Base-by-base conservation (phyloP, 1,140 invertebrate species). In the Phthorimaea operculella region DNA sequence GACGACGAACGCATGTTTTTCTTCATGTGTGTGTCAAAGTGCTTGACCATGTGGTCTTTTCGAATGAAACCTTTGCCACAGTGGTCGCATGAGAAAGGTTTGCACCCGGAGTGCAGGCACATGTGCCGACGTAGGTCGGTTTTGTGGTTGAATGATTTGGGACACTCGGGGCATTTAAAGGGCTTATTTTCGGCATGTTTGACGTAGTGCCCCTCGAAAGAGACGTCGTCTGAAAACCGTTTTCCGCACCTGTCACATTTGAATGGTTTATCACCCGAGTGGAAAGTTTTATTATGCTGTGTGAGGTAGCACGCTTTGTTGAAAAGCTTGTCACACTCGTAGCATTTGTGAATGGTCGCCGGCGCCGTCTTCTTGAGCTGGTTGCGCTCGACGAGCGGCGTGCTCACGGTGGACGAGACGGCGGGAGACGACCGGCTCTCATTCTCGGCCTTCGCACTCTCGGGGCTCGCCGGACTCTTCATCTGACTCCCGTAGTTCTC, bases 31-130 rank as follows among this genome's bases (percentile, higher is more conserved):
- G 95, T 98, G 54, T 94, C 92, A 53, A 90, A 87, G 82, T 98
- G 96, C 81, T 98, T 98, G 55, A 94, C 89, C 93, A 98, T 94
- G 79, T 98, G 96, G 79, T 98, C 96, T 78, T 96, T 96, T 51
- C 96, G 90, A 62, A 95, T 96, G 81, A 97, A 97, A 17, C 94
- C 93, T 83, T 97, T 98, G 47, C 90, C 89, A 74, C 95, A 97
- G 34, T 88, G 88, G 54, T 90, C 87, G 85, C 95, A 97, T 48
- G 89, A 86, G 76, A 92, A 96, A 11, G 95, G 94, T 72, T 94
- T 94, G 62, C 90, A 87, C 10, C 90, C 93, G 55, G 90, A 94
- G 79, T 97, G 95, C 45, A 95, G 89, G 68, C 94, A 94, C 86
- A 93, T 90, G 78, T 98, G 96, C 44, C 96, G 88, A 15, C 94